These are phyloP conservation scores for Tuta absoluta DNA, from an alignment of 2,888 invertebrate genomes.

Conservation along the genomic window DNA sequence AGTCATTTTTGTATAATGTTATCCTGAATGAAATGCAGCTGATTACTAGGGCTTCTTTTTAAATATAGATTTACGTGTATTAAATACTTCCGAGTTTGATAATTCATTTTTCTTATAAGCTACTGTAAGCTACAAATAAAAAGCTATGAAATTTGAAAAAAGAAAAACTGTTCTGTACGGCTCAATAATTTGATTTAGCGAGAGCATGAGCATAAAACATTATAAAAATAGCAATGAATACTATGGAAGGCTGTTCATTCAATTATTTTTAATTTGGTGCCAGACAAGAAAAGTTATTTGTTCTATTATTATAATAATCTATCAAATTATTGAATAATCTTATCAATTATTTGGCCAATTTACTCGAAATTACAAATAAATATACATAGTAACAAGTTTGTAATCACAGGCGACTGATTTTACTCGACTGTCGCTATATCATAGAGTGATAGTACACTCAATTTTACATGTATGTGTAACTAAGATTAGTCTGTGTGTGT, in stretches of 20 bases:
- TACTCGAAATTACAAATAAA: not conserved
- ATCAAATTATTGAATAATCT: not conserved
- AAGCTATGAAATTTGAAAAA: not conserved
- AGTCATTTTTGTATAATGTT: conserved; percentile 3
- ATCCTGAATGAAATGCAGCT: conserved; percentile 4
- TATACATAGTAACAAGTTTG: not conserved
- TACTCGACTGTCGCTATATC: conserved; percentile 13
- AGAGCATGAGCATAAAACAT: no score
- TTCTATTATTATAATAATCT: not conserved
- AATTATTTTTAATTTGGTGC: no score
- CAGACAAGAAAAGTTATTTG: no score
- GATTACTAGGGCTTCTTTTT: not conserved
- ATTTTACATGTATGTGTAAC: conserved; percentile 41
- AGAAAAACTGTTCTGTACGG: not conserved
- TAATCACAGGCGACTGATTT: conserved; percentile 13
- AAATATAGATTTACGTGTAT: not conserved
- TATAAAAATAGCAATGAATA: no score
- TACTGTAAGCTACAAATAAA: not conserved
- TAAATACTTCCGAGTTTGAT: conserved; percentile 12
- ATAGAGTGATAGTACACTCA: conserved; percentile 21
- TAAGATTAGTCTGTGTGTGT: conserved; percentile 8
- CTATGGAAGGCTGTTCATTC: no score
- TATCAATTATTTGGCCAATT: not conserved
- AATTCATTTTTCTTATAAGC: not conserved
- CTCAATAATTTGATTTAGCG: no score